Evolutionary conservation across 2,113 vertebrate genomes (phyloP).

Genomic region (Eublepharis macularius): DNA sequence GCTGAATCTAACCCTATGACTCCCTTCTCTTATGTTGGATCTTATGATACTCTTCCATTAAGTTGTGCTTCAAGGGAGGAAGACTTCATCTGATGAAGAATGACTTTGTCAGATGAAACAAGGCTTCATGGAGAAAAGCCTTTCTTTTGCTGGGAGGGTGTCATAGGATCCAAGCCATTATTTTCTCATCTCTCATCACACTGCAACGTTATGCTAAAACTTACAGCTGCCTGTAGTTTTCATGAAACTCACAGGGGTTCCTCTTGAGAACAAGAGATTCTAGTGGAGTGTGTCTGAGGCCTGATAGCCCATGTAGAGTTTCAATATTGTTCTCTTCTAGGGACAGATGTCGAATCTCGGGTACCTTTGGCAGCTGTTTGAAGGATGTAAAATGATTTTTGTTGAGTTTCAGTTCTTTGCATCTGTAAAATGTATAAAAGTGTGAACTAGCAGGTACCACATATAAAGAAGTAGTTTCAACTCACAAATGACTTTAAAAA

Average conservation of each 20-base stretch:
- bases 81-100: too few species aligned
- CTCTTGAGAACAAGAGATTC: conserved; percentile 84
- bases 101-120: too few species aligned
- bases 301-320: conserved; percentile 81
- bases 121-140: too few species aligned
- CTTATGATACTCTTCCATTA: too few species aligned
- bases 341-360: conserved; percentile 87
- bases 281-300: conserved; percentile 77
- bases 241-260: conserved; percentile 92
- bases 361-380: conserved; percentile 91
- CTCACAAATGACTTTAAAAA: background rate
- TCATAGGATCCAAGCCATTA: background rate
- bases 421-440: conserved; percentile 76
- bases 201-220: background rate
- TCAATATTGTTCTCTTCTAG: conserved; percentile 89
- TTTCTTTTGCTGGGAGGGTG: too few species aligned
- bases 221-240: conserved; percentile 88
- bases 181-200: background rate
- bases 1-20: too few species aligned
- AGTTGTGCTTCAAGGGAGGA: too few species aligned
- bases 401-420: conserved; percentile 90
- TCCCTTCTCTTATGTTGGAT: too few species aligned
- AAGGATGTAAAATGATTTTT: conserved; percentile 89
- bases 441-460: conserved; percentile 15
- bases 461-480: background rate